A percentile compares a stretch with the other conserved stretches of the same genome.
These are phyloP conservation scores for Hartigia nigra DNA, from an alignment of 2,888 invertebrate species.

Conservation along the genomic window DNA sequence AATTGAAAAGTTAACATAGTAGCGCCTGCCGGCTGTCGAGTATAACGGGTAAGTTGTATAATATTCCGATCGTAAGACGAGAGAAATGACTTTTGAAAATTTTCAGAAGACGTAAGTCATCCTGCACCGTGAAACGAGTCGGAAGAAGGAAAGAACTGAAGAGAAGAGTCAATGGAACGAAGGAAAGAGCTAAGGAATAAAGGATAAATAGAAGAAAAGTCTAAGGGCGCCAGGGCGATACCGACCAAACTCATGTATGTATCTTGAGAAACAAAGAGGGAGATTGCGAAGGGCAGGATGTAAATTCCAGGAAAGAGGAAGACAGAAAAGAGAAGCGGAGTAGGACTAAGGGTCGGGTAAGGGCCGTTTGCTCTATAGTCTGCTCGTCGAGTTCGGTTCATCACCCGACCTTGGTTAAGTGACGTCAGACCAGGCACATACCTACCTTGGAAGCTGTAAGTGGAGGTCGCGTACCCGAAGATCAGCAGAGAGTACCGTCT, in stretches of 20 bases:
- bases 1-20: neutral
- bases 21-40: neutral
- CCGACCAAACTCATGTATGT: slow-evolving; percentile 42
- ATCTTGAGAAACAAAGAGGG: neutral
- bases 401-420: slow-evolving; percentile 60
- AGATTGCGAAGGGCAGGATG: neutral
- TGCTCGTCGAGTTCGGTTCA: slow-evolving; percentile 40
- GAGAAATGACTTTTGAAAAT: neutral
- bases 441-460: slow-evolving; percentile 47
- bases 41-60: neutral
- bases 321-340: slow-evolving; percentile 20
- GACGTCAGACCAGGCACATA: slow-evolving; percentile 56
- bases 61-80: neutral
- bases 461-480: slow-evolving; percentile 42
- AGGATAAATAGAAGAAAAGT: neutral
- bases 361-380: neutral
- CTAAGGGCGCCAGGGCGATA: slow-evolving; percentile 32
- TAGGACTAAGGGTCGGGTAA: neutral
- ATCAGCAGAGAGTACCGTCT: neutral
- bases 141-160: neutral
- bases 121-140: neutral
- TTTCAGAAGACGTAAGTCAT: neutral
- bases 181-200: neutral
- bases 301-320: slow-evolving; percentile 2
- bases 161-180: neutral